Base-by-base conservation (phyloP, 2,797 vertebrate genomes). In the Cuniculus paca region DNA sequence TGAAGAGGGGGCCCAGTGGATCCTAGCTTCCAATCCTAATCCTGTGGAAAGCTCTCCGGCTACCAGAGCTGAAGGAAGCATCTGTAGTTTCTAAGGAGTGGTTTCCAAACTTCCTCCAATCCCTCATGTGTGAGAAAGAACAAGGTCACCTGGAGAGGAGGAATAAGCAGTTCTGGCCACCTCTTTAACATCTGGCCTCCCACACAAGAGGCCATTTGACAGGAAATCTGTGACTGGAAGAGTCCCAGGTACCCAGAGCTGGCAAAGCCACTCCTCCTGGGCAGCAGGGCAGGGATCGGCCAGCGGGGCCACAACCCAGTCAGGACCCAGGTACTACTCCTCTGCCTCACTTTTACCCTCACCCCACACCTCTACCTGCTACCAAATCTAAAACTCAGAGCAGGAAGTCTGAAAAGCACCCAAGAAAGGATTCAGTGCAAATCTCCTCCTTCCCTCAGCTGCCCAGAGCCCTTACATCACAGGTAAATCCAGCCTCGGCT, bases 311-410 rank as follows among this genome's bases (percentile, higher is more conserved):
- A 13, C 45, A 93, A 42, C 34, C 39, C 19, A 60, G 78, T 45
- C 68, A 84, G 72, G 77, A 84, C 36, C 45, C 50, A 60, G 75
- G 28, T 36, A 89, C 36, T 74, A 17, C 17, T 74, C 93, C 52
- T 72, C 16, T 56, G 11, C 63, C 45, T 68, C 28, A 19, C 24
- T 12, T 42, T 70, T 19, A 54, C 52, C 36, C 14, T 9, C 4
- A 12, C 26, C 39, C 28, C 10, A 8, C 14, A 65, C 26, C 8
- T 52, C 48, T 39, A 20, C 17, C 31, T 78, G n/a, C 77, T 39
- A 61, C 31, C 54, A 65, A 79, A 72, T 75, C 78, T 75, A 60
- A 88, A 90, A 86, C 79, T 58, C 80, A 77, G n/a, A 86, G 58
- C 48, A 11, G 7, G 58, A 60, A 24, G 36, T 45, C 90, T 89